These are phyloP conservation scores for Siniperca undulata DNA, from an alignment of 2,797 vertebrate species.

Conservation along the genomic window DNA sequence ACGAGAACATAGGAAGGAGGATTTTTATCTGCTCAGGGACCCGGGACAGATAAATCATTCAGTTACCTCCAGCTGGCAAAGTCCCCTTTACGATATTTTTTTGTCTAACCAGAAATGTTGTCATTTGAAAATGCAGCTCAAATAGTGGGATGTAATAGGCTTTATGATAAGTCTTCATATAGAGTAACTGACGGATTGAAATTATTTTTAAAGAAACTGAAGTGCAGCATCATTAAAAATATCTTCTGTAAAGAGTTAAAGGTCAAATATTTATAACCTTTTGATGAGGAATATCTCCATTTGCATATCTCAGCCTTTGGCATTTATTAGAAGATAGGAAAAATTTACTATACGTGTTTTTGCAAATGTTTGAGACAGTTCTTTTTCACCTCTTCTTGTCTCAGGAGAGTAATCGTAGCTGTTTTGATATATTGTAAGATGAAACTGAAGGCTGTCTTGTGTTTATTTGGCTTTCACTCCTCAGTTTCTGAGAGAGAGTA, in stretches of 20 bases:
- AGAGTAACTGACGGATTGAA: not conserved
- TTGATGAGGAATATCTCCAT: not conserved
- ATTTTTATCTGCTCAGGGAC: conserved; percentile 57
- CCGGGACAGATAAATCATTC: conserved; percentile 53
- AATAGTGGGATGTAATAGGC: conserved; percentile 12
- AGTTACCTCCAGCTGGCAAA: conserved; percentile 56
- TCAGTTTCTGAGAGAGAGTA: conserved; percentile 17
- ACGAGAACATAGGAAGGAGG: conserved; percentile 52
- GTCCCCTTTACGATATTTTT: conserved; percentile 34
- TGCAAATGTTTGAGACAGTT: not conserved
- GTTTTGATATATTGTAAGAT: conserved; percentile 28
- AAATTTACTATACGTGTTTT: not conserved
- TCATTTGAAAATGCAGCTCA: conserved; percentile 37
- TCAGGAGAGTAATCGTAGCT: not conserved
- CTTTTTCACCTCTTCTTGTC: not conserved
- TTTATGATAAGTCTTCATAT: not conserved
- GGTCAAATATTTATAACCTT: conserved; percentile 2
- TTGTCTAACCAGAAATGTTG: conserved; percentile 39
- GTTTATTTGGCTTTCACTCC: conserved; percentile 21
- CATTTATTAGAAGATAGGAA: not conserved
- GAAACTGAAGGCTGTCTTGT: conserved; percentile 12
- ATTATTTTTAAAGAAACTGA: not conserved
- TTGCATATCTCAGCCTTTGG: not conserved
- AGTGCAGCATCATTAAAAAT: conserved; percentile 20
- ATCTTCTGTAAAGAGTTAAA: not conserved